phyloP scores from a whole-genome alignment of 2,888 invertebrate species.

The Eupithecia tripunctaria region DNA sequence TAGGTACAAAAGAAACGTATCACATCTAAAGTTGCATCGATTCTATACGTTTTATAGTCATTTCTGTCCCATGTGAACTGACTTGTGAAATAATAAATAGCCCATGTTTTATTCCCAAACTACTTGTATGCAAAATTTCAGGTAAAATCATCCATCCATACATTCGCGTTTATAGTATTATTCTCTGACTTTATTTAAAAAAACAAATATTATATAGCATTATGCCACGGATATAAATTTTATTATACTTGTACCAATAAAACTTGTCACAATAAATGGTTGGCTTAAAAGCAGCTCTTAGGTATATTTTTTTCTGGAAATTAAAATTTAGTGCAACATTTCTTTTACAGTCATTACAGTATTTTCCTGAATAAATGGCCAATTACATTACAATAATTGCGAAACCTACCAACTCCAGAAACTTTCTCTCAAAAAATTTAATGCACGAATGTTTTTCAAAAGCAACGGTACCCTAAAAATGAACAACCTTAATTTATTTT shows the following conservation, averaged over 20 bases:
- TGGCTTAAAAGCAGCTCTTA: not conserved
- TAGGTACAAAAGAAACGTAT: no score
- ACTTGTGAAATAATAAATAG: no score
- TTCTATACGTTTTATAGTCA: no score
- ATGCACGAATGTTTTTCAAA: not conserved
- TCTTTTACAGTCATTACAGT: not conserved
- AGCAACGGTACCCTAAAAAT: not conserved
- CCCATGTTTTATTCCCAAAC: no score
- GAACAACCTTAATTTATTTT: conserved; percentile 20
- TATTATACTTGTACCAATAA: not conserved
- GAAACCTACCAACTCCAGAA: not conserved
- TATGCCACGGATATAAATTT: no score
- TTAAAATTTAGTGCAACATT: not conserved
- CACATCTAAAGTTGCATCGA: no score
- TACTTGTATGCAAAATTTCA: no score
- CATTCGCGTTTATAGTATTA: no score
- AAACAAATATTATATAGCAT: no score
- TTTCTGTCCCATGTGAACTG: no score
- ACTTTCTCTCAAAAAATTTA: not conserved
- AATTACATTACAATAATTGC: not conserved
- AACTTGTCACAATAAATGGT: not conserved
- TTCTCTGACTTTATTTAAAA: no score
- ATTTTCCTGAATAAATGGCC: not conserved
- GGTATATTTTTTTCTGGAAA: not conserved
- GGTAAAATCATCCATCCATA: no score